phyloP scores from a whole-genome alignment of 2,113 vertebrate species.

The Anarhynchus alexandrinus region DNA sequence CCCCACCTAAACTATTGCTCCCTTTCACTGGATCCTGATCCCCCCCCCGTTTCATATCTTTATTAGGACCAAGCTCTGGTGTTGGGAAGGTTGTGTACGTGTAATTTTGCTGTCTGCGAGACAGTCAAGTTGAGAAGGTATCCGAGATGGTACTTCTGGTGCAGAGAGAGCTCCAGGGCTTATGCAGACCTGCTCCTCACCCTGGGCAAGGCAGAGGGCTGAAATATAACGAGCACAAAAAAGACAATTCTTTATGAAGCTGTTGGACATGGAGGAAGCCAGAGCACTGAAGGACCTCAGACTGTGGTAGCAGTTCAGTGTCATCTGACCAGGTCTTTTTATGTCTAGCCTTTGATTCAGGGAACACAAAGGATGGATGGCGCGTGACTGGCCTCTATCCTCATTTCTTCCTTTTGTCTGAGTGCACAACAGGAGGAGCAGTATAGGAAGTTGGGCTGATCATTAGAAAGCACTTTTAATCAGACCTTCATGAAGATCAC shows the following conservation, averaged over 20 bases:
- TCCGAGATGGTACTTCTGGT: neutral
- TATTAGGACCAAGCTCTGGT: neutral
- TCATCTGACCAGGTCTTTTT: neutral
- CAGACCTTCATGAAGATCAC: constrained; percentile 70
- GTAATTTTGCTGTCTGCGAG: neutral
- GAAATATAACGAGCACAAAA: neutral
- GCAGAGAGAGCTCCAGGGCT: neutral
- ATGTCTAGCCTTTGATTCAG: neutral
- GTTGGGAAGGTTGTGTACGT: neutral
- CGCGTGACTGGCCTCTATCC: neutral
- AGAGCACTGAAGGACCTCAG: neutral
- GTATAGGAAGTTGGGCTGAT: constrained; percentile 22
- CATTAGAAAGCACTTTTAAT: constrained; percentile 68
- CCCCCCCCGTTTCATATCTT: neutral
- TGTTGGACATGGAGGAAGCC: neutral
- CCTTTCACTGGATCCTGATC: neutral
- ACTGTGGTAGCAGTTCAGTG: neutral
- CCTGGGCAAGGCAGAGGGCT: neutral
- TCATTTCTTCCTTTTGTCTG: neutral
- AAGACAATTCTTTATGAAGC: neutral
- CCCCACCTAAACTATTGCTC: neutral
- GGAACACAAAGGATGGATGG: neutral
- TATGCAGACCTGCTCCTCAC: neutral
- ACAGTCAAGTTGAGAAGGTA: neutral
- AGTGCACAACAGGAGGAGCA: neutral